Evolutionary conservation across 2,797 vertebrate species (phyloP).

Genomic region (Phoeniculus purpureus): DNA sequence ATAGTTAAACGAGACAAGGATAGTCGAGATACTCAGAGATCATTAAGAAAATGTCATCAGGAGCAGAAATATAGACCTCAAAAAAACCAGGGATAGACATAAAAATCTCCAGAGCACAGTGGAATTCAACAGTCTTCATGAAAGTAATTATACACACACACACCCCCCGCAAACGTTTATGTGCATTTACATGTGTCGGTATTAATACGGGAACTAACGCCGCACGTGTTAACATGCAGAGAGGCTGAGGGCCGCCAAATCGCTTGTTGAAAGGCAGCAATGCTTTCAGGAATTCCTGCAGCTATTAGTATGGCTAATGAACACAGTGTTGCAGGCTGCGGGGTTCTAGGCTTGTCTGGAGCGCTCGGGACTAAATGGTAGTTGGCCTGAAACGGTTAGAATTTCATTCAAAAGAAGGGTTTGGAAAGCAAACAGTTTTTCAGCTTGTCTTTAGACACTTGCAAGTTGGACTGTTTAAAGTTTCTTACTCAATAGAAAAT

Average conservation of each 20-base stretch:
- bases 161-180: neutral
- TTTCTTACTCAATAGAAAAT: neutral
- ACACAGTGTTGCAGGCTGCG: neutral
- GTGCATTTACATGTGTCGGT: slow-evolving; percentile 41
- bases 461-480: neutral
- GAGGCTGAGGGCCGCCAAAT: slow-evolving; percentile 25
- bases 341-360: neutral
- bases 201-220: slow-evolving; percentile 59
- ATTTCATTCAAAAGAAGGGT: neutral
- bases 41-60: no score
- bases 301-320: slow-evolving; percentile 31
- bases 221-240: slow-evolving; percentile 56
- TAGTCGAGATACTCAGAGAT: neutral
- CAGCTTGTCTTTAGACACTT: neutral
- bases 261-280: no score
- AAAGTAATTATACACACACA: slow-evolving; percentile 27
- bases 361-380: neutral
- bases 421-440: neutral
- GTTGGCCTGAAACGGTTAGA: neutral
- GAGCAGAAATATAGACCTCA: no score
- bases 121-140: neutral
- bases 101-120: neutral
- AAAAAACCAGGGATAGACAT: neutral
- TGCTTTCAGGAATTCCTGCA: slow-evolving; percentile 9
- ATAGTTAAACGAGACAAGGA: neutral